A percentile compares a stretch with the other conserved stretches of the same genome.
Evolutionary conservation across 1,140 invertebrate species (phyloP).

Genomic region (Caenorhabditis inopinata): DNA sequence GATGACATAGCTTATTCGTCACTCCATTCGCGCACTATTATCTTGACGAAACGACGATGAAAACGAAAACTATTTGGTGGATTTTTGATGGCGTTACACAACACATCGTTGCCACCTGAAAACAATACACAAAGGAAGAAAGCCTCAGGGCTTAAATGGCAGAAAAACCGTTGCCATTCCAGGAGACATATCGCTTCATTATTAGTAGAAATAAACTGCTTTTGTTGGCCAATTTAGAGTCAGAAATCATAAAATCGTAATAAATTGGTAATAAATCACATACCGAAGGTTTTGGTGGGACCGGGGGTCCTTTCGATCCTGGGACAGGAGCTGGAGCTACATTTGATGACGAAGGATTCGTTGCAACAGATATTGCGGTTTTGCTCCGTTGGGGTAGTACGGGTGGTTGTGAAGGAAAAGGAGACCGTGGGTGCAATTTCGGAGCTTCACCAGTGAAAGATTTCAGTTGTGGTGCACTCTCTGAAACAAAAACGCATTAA

Average conservation of each 20-base stretch:
- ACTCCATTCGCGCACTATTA: conserved; percentile 30
- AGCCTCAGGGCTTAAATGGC: too few relatives aligned
- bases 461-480: neutral
- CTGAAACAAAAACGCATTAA: neutral
- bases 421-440: neutral
- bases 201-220: conserved; percentile 8
- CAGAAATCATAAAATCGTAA: neutral
- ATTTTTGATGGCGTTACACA: conserved; percentile 30
- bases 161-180: neutral
- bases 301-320: conserved; percentile 45
- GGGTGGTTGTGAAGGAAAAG: neutral
- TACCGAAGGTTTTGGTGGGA: conserved; percentile 54
- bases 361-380: neutral
- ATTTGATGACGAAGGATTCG: neutral
- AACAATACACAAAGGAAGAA: conserved; percentile 25
- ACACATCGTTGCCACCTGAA: neutral
- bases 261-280: conserved; percentile 19
- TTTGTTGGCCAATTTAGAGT: neutral
- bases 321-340: neutral
- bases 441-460: neutral
- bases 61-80: conserved; percentile 23
- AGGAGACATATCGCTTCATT: conserved; percentile 4
- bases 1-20: conserved; percentile 22
- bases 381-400: neutral
- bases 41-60: neutral